A percentile compares a stretch with the other conserved stretches of the same genome.
Evolutionary conservation across 2,888 invertebrate species (phyloP).

Genomic region (Parasteatoda lunata): DNA sequence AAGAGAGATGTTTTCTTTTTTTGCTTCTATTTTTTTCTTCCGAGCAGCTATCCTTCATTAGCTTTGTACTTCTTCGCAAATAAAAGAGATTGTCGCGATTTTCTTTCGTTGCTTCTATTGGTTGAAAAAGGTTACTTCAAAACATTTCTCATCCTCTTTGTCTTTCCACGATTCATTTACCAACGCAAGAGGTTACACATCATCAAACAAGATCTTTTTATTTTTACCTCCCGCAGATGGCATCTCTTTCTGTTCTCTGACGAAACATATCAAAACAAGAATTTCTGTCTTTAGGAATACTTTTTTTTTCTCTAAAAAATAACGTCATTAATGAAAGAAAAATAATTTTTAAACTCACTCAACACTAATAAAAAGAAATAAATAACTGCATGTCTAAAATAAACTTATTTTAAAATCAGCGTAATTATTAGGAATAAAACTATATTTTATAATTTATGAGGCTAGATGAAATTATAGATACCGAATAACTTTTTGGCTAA

Average conservation of each 20-base stretch:
- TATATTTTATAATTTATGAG: too few relatives aligned
- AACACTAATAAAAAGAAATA: too few relatives aligned
- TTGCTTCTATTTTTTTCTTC: conserved; percentile 32
- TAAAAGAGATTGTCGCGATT: conserved; percentile 67
- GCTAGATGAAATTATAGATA: too few relatives aligned
- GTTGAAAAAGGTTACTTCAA: conserved; percentile 66
- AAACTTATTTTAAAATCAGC: too few relatives aligned
- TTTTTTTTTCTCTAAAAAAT: background rate
- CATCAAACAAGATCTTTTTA: conserved; percentile 60
- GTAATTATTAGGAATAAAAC: too few relatives aligned
- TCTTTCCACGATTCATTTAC: conserved; percentile 68
- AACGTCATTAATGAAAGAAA: too few relatives aligned
- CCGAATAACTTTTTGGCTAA: too few relatives aligned
- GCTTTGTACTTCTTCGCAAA: conserved; percentile 64
- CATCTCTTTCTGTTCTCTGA: background rate
- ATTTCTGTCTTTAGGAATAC: background rate
- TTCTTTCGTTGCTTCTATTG: conserved; percentile 62
- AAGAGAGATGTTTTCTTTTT: conserved; percentile 28
- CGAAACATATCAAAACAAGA: background rate
- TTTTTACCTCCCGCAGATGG: conserved; percentile 47
- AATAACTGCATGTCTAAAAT: too few relatives aligned
- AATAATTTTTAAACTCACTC: too few relatives aligned
- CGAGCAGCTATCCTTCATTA: conserved; percentile 66
- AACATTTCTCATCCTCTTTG: conserved; percentile 66
- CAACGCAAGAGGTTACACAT: conserved; percentile 68